Conservation (phyloP, 2,888 invertebrate species). For the Octodonta nipae region DNA sequence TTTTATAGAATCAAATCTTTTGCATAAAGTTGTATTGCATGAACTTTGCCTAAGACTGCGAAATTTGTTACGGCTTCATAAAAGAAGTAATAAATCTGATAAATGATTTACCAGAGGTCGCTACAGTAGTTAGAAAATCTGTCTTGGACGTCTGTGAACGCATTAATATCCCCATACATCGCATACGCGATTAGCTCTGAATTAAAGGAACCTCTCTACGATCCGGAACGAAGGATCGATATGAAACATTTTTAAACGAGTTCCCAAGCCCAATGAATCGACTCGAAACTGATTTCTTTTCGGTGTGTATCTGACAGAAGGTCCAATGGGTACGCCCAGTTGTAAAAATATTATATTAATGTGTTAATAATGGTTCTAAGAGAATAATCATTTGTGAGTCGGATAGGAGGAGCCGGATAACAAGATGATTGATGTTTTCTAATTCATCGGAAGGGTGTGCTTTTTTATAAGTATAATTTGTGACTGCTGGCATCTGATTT, state of each 20-base stretch:
- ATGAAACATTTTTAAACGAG: slow-evolving; percentile 11
- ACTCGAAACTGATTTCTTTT: slow-evolving; percentile 30
- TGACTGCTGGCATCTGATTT: too few species aligned
- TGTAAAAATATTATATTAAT: slow-evolving; percentile 37
- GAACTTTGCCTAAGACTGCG: too few species aligned
- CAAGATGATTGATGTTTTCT: slow-evolving; percentile 22
- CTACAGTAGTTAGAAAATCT: slow-evolving; percentile 36
- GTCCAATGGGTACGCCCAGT: slow-evolving; percentile 34
- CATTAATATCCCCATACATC: slow-evolving; percentile 39
- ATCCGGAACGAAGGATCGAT: slow-evolving; percentile 24
- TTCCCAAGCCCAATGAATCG: slow-evolving; percentile 6
- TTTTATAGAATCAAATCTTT: too few species aligned
- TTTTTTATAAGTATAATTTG: too few species aligned
- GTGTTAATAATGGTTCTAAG: slow-evolving; percentile 35
- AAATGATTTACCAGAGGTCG: slow-evolving; percentile 31
- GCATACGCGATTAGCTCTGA: slow-evolving; percentile 37
- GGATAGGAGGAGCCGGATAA: slow-evolving; percentile 20
- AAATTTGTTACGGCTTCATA: too few species aligned
- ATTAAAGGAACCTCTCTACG: slow-evolving; percentile 30
- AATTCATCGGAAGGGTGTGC: too few species aligned
- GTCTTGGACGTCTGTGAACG: slow-evolving; percentile 34
- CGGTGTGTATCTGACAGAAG: slow-evolving; percentile 33
- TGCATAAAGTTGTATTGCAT: too few species aligned
- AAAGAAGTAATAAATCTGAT: slow-evolving; percentile 34
- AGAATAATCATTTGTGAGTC: slow-evolving; percentile 32